phyloP scores from a whole-genome alignment of 2,113 vertebrate species.

The Eubucco bourcierii region DNA sequence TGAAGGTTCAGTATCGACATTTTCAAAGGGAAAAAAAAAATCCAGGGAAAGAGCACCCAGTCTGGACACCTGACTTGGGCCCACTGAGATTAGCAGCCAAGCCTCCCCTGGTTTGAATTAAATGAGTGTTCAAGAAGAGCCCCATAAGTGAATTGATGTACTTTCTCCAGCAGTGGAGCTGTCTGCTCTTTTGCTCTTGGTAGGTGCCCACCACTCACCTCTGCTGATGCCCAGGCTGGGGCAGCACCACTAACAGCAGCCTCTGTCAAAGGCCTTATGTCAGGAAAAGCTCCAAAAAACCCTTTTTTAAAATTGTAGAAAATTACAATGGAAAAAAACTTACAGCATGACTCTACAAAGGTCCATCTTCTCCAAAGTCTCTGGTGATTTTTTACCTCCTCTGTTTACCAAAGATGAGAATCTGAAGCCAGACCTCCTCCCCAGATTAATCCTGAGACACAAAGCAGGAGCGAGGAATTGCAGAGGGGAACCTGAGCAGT shows the following conservation, averaged over 20 bases:
- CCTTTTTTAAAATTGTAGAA: not conserved
- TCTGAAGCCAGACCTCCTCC: not conserved
- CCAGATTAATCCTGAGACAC: not conserved
- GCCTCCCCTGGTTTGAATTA: not conserved
- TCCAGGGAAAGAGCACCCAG: not conserved
- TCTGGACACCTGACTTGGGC: not conserved
- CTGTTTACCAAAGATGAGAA: not conserved
- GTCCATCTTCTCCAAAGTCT: not conserved
- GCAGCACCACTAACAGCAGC: not conserved
- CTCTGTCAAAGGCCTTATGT: no score
- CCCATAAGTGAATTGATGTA: not conserved
- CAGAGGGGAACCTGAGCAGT: not conserved
- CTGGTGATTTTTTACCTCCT: not conserved
- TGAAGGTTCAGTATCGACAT: no score
- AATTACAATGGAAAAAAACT: not conserved
- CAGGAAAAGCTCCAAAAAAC: not conserved
- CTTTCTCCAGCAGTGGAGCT: not conserved
- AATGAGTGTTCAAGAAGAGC: not conserved
- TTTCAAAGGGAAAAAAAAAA: not conserved
- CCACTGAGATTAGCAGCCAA: not conserved
- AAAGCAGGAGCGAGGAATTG: not conserved
- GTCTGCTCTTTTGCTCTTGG: not conserved
- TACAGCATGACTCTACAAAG: not conserved
- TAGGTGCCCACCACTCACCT: not conserved
- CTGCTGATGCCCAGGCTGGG: accelerated